Evolutionary conservation across 2,113 vertebrate species (phyloP).

Genomic region (Siniperca knerii): DNA sequence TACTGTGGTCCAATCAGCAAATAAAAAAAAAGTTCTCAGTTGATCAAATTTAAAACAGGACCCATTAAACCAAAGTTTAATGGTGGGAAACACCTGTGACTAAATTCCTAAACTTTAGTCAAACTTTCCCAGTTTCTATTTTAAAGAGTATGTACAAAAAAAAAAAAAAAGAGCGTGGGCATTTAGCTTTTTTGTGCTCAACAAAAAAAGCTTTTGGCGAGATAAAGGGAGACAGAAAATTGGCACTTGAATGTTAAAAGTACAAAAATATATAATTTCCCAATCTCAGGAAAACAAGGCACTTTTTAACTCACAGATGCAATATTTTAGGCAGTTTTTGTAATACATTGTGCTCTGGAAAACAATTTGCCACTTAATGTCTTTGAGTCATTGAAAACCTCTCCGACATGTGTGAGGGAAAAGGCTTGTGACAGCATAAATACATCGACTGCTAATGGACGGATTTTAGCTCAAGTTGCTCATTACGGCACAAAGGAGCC

Average conservation of each 20-base stretch:
- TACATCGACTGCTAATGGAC: conserved; percentile 37
- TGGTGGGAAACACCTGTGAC: conserved; percentile 36
- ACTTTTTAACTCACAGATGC: conserved; percentile 59
- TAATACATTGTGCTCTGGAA: conserved; percentile 51
- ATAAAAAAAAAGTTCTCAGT: conserved; percentile 35
- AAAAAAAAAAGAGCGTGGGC: conserved; percentile 26
- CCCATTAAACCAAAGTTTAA: conserved; percentile 51
- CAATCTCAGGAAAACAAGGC: conserved; percentile 65
- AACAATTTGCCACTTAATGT: conserved; percentile 17
- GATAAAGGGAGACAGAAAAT: conserved; percentile 61
- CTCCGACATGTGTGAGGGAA: background rate
- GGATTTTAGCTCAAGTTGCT: conserved; percentile 30
- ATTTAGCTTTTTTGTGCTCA: conserved; percentile 52
- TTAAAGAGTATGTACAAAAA: conserved; percentile 33
- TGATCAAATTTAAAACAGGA: conserved; percentile 29
- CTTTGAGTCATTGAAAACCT: conserved; percentile 15
- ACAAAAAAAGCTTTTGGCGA: conserved; percentile 49
- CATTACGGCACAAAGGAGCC: conserved; percentile 1
- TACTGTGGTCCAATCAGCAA: conserved; percentile 63
- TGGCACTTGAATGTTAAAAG: conserved; percentile 63
- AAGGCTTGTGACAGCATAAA: conserved; percentile 7
- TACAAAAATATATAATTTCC: conserved; percentile 73
- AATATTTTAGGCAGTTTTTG: conserved; percentile 57
- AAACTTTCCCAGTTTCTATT: conserved; percentile 35
- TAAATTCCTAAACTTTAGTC: conserved; percentile 34